Percentiles rank a stretch among this genome's conserved stretches.
These are phyloP conservation scores for Andrena chrysosceles DNA, from an alignment of 2,888 invertebrate species.

Conservation along the genomic window DNA sequence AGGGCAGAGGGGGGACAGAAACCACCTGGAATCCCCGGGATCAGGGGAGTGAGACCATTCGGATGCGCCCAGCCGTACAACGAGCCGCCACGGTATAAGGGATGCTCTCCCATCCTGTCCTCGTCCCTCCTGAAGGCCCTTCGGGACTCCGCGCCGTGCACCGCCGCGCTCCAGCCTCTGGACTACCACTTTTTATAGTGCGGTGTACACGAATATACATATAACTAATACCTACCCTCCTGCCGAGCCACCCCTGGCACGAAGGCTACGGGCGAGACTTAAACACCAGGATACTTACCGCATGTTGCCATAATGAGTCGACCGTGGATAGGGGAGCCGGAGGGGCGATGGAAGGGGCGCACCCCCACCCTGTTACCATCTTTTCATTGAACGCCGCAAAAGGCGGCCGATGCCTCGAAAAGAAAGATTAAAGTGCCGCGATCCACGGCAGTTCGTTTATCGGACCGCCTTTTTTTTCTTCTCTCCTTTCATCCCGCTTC, in stretches of 20 bases:
- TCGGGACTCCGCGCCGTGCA: slow-evolving; percentile 36
- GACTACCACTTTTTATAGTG: slow-evolving; percentile 66
- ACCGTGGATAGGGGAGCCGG: slow-evolving; percentile 26
- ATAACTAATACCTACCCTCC: slow-evolving; percentile 56
- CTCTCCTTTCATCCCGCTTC: slow-evolving; percentile 42
- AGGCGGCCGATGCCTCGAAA: slow-evolving; percentile 75
- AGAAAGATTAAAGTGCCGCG: slow-evolving; percentile 82
- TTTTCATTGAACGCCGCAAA: slow-evolving; percentile 74
- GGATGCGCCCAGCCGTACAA: slow-evolving; percentile 84
- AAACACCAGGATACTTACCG: slow-evolving; percentile 82
- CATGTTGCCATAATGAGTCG: slow-evolving; percentile 83
- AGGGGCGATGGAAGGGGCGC: slow-evolving; percentile 5
- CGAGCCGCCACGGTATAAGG: slow-evolving; percentile 83
- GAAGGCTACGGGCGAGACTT: slow-evolving; percentile 71
- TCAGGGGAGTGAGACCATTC: slow-evolving; percentile 83
- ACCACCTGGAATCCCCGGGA: slow-evolving; percentile 73
- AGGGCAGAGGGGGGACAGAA: slow-evolving; percentile 49
- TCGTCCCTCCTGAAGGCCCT: slow-evolving; percentile 46
- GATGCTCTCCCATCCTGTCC: slow-evolving; percentile 77
- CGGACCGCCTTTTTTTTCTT: slow-evolving; percentile 71
- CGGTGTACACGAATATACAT: slow-evolving; percentile 51
- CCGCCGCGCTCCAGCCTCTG: slow-evolving; percentile 55
- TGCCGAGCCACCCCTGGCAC: slow-evolving; percentile 58
- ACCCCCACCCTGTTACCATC: slow-evolving; percentile 47
- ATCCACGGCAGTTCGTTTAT: slow-evolving; percentile 81